These are phyloP conservation scores for Tupaia chinensis DNA, from an alignment of 2,113 vertebrate species.

Conservation along the genomic window DNA sequence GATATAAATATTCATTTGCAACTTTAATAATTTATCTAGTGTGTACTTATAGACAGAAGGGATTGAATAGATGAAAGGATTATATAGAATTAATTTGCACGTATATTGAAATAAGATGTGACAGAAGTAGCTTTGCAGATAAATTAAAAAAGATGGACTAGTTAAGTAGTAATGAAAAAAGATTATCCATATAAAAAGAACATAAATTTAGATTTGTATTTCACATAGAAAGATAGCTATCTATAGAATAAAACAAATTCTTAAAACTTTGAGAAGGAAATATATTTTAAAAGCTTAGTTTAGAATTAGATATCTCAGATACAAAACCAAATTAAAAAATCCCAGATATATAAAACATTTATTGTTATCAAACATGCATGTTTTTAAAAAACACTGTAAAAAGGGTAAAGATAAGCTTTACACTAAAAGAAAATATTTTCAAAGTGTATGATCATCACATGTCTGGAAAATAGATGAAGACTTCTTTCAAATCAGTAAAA, in stretches of 20 bases:
- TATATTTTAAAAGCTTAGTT: not conserved
- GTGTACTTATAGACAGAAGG: not conserved
- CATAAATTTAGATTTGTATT: not conserved
- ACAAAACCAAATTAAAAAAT: not conserved
- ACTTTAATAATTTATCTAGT: constrained; percentile 1
- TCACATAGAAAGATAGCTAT: constrained; percentile 6
- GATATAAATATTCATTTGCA: not conserved
- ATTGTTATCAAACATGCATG: constrained; percentile 23
- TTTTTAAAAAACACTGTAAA: not conserved
- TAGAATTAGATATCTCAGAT: not conserved
- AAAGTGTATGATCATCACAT: not conserved
- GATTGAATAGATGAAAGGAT: not conserved
- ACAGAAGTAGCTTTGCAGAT: not conserved
- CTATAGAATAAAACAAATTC: not conserved
- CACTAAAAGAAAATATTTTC: not conserved
- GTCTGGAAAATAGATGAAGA: not conserved
- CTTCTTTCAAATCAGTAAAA: not conserved
- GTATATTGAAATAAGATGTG: not conserved
- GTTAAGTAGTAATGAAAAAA: not conserved
- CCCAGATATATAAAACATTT: not conserved
- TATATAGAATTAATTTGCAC: not conserved
- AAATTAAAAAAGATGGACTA: not conserved
- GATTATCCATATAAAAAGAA: constrained; percentile 28
- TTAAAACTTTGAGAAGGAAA: constrained; percentile 7
- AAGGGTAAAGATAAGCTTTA: not conserved